Evolutionary conservation across 2,888 invertebrate species (phyloP), one percentile per base, ranked within the genome.

Genomic region (Pyrrhosoma nymphula): DNA sequence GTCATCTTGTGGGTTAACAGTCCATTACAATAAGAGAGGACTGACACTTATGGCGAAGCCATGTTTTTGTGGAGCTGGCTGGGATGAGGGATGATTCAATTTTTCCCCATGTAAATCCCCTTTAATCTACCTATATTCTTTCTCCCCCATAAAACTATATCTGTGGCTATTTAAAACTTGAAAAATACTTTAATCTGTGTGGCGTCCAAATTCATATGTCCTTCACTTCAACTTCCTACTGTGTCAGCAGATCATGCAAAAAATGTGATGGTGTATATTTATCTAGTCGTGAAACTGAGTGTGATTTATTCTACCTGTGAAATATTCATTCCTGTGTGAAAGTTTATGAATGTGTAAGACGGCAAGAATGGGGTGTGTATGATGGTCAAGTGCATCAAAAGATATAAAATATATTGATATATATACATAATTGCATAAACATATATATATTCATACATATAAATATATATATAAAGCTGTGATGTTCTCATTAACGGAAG

Each of bases 391-490:
- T 56, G 95, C 35, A 16, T 56, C 56, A 56, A 18, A 75, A 75
- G 69, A 56, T 56, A 56, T 95, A 88, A 95, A 88, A 95, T 63
- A 95, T 95, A 95, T 47, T 47, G 30, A 88, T 95, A 95, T 95
- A 95, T 95, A 95, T 56, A 82, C 30, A 95, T 95, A 95, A 30
- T 89, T 95, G 89, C 63, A 95, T 95, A 95, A 39, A 95, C 56
- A 89, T 95, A 93, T 35, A 93, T 93, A 93, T 60, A 93, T 93
- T 63, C 56, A 95, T 47, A 47, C 8, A 47, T 88, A 95, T 89
- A 95, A 89, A 95, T 39, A 88, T 88, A 95, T 90, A 89, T 95
- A 95, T 95, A 63, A 93, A 93, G 93, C 93, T 93, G 93, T 93
- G 93, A 93, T 93, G 93, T 93, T 93, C 93, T 93, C 69, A 93